These are phyloP conservation scores for Synodontis membranacea DNA, from an alignment of 2,113 vertebrate genomes.

Conservation along the genomic window DNA sequence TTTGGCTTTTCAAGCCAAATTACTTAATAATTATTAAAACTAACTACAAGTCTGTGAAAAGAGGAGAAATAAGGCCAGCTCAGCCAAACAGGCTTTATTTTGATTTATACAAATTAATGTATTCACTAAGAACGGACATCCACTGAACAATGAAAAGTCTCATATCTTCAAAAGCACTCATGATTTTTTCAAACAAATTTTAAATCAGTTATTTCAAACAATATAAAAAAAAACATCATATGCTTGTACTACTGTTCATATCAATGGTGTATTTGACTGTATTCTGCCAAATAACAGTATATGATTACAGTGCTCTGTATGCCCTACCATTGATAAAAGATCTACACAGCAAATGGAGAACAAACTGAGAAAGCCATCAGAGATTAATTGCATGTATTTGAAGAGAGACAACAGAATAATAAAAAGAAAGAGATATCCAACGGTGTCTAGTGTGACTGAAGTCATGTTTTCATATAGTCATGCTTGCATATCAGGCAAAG, in stretches of 20 bases:
- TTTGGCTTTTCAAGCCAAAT: too few species aligned
- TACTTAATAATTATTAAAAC: background rate
- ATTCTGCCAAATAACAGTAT: background rate
- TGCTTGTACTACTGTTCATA: constrained; percentile 4
- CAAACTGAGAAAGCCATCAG: background rate
- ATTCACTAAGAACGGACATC: background rate
- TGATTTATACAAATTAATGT: constrained; percentile 35
- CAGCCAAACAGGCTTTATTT: constrained; percentile 50
- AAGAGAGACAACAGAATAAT: background rate
- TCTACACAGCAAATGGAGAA: background rate
- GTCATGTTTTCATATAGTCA: background rate
- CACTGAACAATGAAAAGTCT: constrained; percentile 35
- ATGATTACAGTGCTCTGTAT: background rate
- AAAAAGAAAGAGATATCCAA: background rate
- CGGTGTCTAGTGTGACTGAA: background rate
- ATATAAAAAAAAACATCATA: constrained; percentile 38
- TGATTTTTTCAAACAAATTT: constrained; percentile 45
- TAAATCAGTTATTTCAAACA: constrained; percentile 25
- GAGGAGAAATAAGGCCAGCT: background rate
- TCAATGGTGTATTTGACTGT: background rate
- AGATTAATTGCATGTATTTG: background rate
- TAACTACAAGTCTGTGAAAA: background rate
- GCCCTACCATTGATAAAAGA: background rate
- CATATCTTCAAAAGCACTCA: constrained; percentile 3
- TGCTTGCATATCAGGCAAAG: constrained; percentile 80